A percentile compares a stretch with the other conserved stretches of the same genome.
Conservation (phyloP, 2,113 vertebrate genomes). For the Trematocara unimaculatum region DNA sequence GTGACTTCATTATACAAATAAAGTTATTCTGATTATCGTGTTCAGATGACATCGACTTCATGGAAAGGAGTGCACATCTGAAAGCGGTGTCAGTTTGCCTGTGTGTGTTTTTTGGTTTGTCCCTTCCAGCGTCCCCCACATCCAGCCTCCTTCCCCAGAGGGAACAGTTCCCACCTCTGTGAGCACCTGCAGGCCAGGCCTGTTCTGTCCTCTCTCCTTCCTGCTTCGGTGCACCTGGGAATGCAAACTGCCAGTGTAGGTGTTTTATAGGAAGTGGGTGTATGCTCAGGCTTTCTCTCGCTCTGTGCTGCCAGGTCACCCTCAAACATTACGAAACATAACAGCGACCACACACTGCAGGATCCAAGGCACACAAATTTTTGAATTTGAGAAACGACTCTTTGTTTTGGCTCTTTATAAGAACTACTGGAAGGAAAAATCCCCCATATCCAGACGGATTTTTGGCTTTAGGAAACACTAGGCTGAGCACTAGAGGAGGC, state of each 20-base stretch:
- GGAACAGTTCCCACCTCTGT: slow-evolving; percentile 57
- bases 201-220: not conserved
- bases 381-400: not conserved
- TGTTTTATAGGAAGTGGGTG: slow-evolving; percentile 43
- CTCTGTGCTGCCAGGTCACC: slow-evolving; percentile 44
- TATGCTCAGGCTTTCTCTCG: not conserved
- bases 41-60: not conserved
- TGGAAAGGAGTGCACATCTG: rapidly evolving
- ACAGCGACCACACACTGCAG: slow-evolving; percentile 25
- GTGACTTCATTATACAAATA: not conserved
- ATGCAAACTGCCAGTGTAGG: slow-evolving; percentile 34
- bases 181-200: slow-evolving; percentile 46
- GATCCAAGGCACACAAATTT: not conserved
- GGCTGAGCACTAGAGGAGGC: not conserved
- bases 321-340: not conserved
- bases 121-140: not conserved
- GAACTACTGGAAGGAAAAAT: slow-evolving; percentile 16
- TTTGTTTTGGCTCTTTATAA: slow-evolving; percentile 35
- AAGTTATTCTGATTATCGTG: not conserved
- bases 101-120: slow-evolving; percentile 4
- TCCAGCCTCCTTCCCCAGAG: not conserved
- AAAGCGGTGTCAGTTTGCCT: not conserved
- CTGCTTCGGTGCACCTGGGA: slow-evolving; percentile 45
- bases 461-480: slow-evolving; percentile 8
- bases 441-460: not conserved